phyloP scores from a whole-genome alignment of 2,797 vertebrate species.

The Aulostomus chinensis region DNA sequence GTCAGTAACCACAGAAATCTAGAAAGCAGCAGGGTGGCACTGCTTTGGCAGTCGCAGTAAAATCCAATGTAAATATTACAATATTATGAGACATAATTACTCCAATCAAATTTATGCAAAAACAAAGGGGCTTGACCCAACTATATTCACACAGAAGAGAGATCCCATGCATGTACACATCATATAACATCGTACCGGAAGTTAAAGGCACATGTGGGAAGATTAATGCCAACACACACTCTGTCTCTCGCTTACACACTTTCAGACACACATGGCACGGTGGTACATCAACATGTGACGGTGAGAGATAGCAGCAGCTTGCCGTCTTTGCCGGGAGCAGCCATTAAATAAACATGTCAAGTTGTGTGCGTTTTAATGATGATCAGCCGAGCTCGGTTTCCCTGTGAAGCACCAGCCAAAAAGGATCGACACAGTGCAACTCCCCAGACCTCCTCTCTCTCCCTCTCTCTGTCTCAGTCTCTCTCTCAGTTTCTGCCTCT shows the following conservation, averaged over 20 bases:
- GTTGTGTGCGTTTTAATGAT: conserved; percentile 80
- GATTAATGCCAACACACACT: conserved; percentile 44
- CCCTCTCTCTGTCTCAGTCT: conserved; percentile 27
- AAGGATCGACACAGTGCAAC: conserved; percentile 76
- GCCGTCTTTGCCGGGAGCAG: conserved; percentile 77
- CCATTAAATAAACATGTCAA: conserved; percentile 84
- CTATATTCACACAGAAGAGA: conserved; percentile 14
- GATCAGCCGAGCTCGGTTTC: conserved; percentile 74
- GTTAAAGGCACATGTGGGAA: conserved; percentile 43
- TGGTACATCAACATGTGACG: conserved; percentile 78
- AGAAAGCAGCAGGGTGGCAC: conserved; percentile 40
- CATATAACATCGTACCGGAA: conserved; percentile 21
- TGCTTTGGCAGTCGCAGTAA: conserved; percentile 30
- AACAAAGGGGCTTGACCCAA: conserved; percentile 37
- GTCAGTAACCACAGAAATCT: conserved; percentile 49
- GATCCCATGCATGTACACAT: neutral
- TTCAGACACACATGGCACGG: conserved; percentile 61
- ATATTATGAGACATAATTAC: conserved; percentile 31
- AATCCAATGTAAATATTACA: conserved; percentile 44
- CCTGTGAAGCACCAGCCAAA: conserved; percentile 78
- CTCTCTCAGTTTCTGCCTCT: conserved; percentile 50
- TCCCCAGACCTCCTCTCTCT: conserved; percentile 72
- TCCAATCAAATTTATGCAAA: conserved; percentile 41
- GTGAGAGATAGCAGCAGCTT: conserved; percentile 79
- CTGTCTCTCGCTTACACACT: conserved; percentile 2